Conservation (phyloP, 1,140 invertebrate species). For the Prorops nasuta region DNA sequence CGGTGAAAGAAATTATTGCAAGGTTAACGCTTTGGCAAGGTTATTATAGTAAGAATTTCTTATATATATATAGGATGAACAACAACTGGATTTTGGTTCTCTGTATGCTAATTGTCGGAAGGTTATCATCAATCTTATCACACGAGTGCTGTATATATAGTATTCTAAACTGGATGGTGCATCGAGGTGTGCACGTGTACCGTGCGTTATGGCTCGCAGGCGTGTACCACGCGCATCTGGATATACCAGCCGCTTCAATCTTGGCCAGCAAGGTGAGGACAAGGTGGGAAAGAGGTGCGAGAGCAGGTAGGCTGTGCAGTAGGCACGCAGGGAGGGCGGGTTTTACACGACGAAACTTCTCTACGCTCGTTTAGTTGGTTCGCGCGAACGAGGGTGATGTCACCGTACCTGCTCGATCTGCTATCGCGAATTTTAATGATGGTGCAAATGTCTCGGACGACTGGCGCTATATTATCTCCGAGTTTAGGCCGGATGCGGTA, state of each 20-base stretch:
- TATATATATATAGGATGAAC: no score
- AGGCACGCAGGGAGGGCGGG: slow-evolving; percentile 24
- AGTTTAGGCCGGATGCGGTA: slow-evolving; percentile 55
- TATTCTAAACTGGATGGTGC: no score
- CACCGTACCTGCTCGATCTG: slow-evolving; percentile 55
- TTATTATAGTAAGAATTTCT: no score
- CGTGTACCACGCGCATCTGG: no score
- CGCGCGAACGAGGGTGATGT: slow-evolving; percentile 53
- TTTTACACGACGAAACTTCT: slow-evolving; percentile 39
- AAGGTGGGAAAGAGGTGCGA: slow-evolving; percentile 2
- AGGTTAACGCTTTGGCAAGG: no score
- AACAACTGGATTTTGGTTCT: slow-evolving; percentile 22
- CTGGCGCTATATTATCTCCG: slow-evolving; percentile 55
- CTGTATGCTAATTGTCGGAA: slow-evolving; percentile 48
- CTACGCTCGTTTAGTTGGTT: slow-evolving; percentile 52
- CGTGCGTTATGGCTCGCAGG: no score
- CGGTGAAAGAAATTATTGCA: no score
- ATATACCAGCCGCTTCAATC: no score
- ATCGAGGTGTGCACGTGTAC: no score
- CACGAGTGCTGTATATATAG: no score
- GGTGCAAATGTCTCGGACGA: slow-evolving; percentile 55
- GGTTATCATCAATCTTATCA: slow-evolving; percentile 49
- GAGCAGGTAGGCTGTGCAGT: slow-evolving; percentile 1
- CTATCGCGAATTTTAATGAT: slow-evolving; percentile 60
- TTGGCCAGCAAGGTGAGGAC: no score